Evolutionary conservation across 2,888 invertebrate genomes (phyloP), one percentile per base, ranked within the genome.

Genomic region (Zygogramma bicolorata): DNA sequence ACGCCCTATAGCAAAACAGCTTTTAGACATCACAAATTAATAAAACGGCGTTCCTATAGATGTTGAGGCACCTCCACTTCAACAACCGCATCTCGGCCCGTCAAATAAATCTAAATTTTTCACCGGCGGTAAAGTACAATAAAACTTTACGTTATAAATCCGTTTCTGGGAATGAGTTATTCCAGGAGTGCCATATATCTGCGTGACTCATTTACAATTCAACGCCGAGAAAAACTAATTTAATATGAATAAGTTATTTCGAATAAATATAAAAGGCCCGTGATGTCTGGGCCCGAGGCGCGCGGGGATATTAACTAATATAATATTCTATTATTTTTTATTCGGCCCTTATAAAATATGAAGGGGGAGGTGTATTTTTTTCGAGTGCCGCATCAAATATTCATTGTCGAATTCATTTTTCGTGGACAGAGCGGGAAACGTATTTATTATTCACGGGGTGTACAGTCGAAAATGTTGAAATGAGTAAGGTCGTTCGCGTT

Each of bases 161-260:
- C 81, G 80, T 81, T 84, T 68, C 82, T 77, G 77, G 80, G 82
- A 83, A 84, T 84, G 85, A 84, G 84, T 84, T 84, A 84, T 84
- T 83, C 82, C 80, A 79, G 81, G 80, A 79, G 79, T 75, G 78
- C 81, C 80, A 84, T 84, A 84, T 84, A 84, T 84, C 85, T 85
- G 83, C 85, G 84, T 85, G 85, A 85, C 84, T 85, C 84, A 84
- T 85, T 85, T 85, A 82, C 85, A 86, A 86, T 85, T 85, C 86
- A 84, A 85, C 84, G 84, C 84, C 84, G 84, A 85, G 85, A 84
- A 85, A 85, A 86, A 86, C 86, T 87, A 86, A 87, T 87, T 86
- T 86, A 86, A 86, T 85, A 86, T 87, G 86, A 87, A 87, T 87
- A 86, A 86, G 85, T 87, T 86, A 87, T 86, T 84, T 82, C 85